A percentile compares a stretch with the other conserved stretches of the same genome.
These are phyloP conservation scores for Camponotus fellah DNA, from an alignment of 2,888 invertebrate genomes.

Conservation along the genomic window DNA sequence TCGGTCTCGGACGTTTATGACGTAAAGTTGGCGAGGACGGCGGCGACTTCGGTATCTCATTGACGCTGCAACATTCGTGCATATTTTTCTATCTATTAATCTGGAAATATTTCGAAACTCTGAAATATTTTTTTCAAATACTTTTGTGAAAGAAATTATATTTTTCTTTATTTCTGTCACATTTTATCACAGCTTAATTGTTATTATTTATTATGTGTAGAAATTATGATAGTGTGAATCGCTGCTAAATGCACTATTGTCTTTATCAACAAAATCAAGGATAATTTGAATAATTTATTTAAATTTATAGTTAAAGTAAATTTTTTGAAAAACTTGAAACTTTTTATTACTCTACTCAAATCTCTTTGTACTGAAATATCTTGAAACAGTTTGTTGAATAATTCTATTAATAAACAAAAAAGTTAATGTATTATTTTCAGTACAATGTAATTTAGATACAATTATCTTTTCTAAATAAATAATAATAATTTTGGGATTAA, in stretches of 20 bases:
- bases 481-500: neutral
- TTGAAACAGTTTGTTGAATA: no score
- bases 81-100: neutral
- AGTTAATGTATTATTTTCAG: neutral
- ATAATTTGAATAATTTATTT: neutral
- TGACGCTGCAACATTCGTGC: constrained; percentile 14
- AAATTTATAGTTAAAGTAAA: neutral
- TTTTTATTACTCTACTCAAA: no score
- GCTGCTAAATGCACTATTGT: neutral
- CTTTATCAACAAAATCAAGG: no score
- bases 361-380: no score
- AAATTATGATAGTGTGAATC: neutral
- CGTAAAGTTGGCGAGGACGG: constrained; percentile 57
- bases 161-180: neutral
- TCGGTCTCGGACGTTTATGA: constrained; percentile 36
- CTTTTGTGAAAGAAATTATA: neutral
- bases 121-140: neutral
- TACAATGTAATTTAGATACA: neutral
- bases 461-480: neutral
- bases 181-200: neutral
- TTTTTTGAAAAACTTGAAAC: no score
- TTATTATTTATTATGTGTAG: neutral
- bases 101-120: neutral
- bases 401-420: neutral
- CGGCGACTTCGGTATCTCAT: constrained; percentile 56